phyloP scores from a whole-genome alignment of 53 echinoderm and acorn worm genomes.

The Astropecten irregularis region DNA sequence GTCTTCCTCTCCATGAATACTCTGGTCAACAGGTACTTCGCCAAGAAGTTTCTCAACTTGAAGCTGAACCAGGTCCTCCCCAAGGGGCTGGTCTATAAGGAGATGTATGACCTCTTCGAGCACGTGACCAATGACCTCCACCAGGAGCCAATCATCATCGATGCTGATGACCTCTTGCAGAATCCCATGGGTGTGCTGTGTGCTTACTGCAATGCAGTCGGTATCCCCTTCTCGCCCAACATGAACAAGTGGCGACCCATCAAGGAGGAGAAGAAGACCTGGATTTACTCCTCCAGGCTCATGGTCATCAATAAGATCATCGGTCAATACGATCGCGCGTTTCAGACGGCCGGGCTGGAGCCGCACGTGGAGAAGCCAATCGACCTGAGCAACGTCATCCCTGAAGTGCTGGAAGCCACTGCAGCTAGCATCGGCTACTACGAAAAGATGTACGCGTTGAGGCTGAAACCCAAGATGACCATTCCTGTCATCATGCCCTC shows the following conservation, averaged over 20 bases:
- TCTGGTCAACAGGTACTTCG: slow-evolving; percentile 68
- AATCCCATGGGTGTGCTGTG: slow-evolving; percentile 75
- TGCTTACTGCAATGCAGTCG: slow-evolving; percentile 82
- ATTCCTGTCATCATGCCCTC: background rate
- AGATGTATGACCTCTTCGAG: slow-evolving; percentile 75
- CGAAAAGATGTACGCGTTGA: slow-evolving; percentile 75
- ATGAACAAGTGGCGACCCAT: slow-evolving; percentile 81
- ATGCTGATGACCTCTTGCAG: slow-evolving; percentile 86
- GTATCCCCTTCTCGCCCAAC: slow-evolving; percentile 65
- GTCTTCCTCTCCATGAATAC: slow-evolving; percentile 81
- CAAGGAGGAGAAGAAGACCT: slow-evolving; percentile 75
- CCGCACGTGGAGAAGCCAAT: slow-evolving; percentile 49
- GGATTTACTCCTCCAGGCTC: slow-evolving; percentile 84
- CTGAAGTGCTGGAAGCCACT: slow-evolving; percentile 66
- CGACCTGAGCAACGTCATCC: slow-evolving; percentile 57
- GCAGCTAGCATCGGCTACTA: slow-evolving; percentile 73
- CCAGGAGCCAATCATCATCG: slow-evolving; percentile 84
- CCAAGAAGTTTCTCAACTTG: slow-evolving; percentile 63
- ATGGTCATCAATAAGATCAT: slow-evolving; percentile 88
- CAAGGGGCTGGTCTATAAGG: slow-evolving; percentile 77
- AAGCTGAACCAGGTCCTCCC: slow-evolving; percentile 72
- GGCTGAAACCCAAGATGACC: slow-evolving; percentile 45
- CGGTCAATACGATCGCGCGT: slow-evolving; percentile 91
- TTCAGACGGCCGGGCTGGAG: slow-evolving; percentile 69
- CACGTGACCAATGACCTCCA: slow-evolving; percentile 75